These are phyloP conservation scores for Trichonephila inaurata DNA, from an alignment of 1,140 invertebrate species.

Conservation along the genomic window DNA sequence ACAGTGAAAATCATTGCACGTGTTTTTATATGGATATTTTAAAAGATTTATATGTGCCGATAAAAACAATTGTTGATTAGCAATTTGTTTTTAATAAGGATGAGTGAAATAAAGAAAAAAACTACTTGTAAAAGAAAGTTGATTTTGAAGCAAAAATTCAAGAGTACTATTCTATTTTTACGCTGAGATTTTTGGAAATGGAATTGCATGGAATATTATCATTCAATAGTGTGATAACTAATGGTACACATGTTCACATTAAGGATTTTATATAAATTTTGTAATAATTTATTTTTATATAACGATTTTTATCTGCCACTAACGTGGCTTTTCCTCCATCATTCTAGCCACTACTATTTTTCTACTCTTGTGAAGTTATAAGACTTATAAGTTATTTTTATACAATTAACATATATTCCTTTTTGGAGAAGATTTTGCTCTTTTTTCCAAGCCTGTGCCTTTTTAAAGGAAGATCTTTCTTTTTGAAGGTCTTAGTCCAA, in stretches of 20 bases:
- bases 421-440: not conserved
- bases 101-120: not conserved
- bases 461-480: not conserved
- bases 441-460: too few species aligned
- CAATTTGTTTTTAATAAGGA: not conserved
- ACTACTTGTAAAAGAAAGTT: too few species aligned
- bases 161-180: not conserved
- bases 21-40: not conserved
- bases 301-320: not conserved
- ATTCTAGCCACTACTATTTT: not conserved
- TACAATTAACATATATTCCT: not conserved
- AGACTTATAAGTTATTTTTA: not conserved
- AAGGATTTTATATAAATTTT: not conserved
- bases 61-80: not conserved
- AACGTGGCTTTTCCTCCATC: not conserved
- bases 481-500: not conserved
- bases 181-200: not conserved
- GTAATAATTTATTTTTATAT: conserved; percentile 9
- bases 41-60: not conserved
- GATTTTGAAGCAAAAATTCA: too few species aligned
- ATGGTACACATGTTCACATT: too few species aligned
- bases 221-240: not conserved
- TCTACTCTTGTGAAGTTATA: not conserved
- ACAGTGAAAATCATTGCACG: not conserved
- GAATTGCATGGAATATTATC: not conserved